Evolutionary conservation across 1,140 invertebrate genomes (phyloP).

Genomic region (Drosophila punjabiensis): DNA sequence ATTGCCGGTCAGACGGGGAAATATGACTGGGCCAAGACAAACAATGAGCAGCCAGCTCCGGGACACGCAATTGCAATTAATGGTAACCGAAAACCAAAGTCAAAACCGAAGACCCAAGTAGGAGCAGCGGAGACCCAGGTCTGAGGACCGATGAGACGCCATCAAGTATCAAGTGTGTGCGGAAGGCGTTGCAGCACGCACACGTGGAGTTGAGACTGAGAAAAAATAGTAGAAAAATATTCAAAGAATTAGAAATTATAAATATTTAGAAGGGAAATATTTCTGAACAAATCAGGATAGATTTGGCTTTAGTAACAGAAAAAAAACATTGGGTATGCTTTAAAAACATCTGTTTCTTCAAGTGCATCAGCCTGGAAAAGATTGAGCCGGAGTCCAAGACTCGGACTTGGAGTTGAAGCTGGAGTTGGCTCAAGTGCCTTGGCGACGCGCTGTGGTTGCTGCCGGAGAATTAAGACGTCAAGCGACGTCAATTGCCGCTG

Average conservation of each 20-base stretch:
- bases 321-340: no score
- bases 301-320: no score
- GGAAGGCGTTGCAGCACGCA: constrained; percentile 54
- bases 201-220: constrained; percentile 18
- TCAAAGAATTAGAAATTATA: neutral
- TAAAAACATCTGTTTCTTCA: neutral
- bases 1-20: constrained; percentile 12
- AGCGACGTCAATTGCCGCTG: constrained; percentile 67
- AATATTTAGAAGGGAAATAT: neutral
- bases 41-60: constrained; percentile 68
- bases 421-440: constrained; percentile 68
- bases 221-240: neutral
- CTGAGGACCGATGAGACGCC: constrained; percentile 50
- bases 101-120: constrained; percentile 11
- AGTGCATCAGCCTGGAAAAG: constrained; percentile 11
- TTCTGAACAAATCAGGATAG: neutral
- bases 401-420: constrained; percentile 24
- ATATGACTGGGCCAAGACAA: constrained; percentile 45
- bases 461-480: constrained; percentile 77
- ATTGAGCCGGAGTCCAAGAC: constrained; percentile 4
- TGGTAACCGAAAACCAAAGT: constrained; percentile 80
- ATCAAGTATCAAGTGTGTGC: constrained; percentile 59
- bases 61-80: constrained; percentile 83
- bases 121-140: neutral
- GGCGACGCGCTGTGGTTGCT: constrained; percentile 56